Evolutionary conservation across 2,797 vertebrate species (phyloP).

Genomic region (Vespertilio murinus): DNA sequence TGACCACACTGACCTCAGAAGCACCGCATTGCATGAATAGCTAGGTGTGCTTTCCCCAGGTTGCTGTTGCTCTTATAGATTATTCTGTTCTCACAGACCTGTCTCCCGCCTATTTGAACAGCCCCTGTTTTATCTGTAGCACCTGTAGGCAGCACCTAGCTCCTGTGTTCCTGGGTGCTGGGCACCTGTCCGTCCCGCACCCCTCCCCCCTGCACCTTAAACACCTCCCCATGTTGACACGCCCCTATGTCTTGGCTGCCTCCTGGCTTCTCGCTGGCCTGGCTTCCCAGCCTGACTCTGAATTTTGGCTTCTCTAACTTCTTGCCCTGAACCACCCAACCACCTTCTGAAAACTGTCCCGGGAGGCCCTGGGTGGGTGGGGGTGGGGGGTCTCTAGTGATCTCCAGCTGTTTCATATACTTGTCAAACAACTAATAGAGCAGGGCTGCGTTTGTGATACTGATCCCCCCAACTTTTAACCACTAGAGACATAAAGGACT

Average conservation of each 20-base stretch:
- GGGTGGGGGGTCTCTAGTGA: too few relatives aligned
- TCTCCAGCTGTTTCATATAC: not conserved
- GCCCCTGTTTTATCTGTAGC: not conserved
- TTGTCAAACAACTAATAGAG: not conserved
- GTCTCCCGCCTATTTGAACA: not conserved
- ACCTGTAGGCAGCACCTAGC: not conserved
- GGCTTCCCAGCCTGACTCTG: not conserved
- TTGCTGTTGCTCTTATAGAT: not conserved
- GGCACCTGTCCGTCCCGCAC: too few relatives aligned
- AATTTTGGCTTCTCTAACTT: not conserved
- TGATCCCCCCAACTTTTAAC: not conserved
- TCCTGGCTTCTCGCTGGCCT: not conserved
- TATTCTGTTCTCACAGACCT: not conserved
- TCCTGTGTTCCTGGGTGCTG: not conserved
- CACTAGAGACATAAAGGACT: not conserved
- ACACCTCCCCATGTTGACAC: fast-evolving
- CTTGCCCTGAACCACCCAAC: not conserved
- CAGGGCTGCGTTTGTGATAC: not conserved
- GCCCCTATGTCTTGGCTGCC: not conserved
- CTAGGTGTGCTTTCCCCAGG: not conserved
- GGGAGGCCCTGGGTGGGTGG: not conserved
- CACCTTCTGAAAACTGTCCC: not conserved
- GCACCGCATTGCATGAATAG: fast-evolving
- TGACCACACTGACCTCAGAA: too few relatives aligned
- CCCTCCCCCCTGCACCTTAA: too few relatives aligned